Evolutionary conservation across 2,113 vertebrate species (phyloP).

Genomic region (Ascaphus truei): DNA sequence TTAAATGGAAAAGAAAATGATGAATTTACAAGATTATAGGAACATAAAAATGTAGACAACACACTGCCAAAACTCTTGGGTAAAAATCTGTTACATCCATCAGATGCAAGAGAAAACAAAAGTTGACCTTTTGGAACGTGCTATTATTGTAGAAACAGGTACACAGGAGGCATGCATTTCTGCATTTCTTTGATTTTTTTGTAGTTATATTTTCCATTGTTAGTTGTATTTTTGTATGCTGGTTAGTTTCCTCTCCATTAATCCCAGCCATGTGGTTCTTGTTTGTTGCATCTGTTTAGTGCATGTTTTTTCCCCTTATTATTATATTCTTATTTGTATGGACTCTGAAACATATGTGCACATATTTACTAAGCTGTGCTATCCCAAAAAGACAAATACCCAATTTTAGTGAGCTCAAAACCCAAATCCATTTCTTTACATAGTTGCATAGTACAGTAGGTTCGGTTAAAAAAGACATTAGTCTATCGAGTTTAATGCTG

Average conservation of each 20-base stretch:
- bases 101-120: background rate
- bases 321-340: background rate
- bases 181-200: background rate
- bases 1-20: constrained; percentile 26
- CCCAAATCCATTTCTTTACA: too few species aligned
- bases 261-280: background rate
- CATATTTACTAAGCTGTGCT: too few species aligned
- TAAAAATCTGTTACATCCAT: constrained; percentile 18
- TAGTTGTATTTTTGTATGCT: too few species aligned
- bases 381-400: too few species aligned
- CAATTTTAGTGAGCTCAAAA: too few species aligned
- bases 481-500: too few species aligned
- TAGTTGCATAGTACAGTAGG: too few species aligned
- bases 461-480: too few species aligned
- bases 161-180: background rate
- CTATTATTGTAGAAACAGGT: background rate
- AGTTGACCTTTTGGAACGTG: background rate
- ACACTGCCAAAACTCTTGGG: background rate
- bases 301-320: background rate
- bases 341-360: too few species aligned
- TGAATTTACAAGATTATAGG: constrained; percentile 22
- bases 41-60: background rate
- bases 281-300: background rate
- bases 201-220: too few species aligned
- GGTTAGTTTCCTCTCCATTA: too few species aligned